These are phyloP conservation scores for Chamaedrilus cognettii DNA, from an alignment of 2,888 invertebrate genomes.

Conservation along the genomic window DNA sequence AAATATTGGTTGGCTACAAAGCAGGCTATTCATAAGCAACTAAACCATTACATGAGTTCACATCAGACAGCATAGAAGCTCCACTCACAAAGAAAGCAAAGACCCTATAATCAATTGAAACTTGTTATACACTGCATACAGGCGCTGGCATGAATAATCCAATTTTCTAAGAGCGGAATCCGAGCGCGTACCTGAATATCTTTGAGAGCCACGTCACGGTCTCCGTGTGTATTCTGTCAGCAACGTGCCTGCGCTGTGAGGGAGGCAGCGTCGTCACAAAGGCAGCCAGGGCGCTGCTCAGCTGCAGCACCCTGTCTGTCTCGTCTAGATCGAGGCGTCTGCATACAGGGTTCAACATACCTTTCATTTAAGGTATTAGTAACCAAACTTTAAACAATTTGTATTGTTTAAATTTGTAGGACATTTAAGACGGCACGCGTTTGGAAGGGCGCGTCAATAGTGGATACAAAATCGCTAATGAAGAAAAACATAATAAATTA, in stretches of 20 bases:
- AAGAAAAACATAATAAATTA: too few relatives aligned
- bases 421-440: too few relatives aligned
- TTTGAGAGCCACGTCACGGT: not conserved
- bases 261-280: not conserved
- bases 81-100: not conserved
- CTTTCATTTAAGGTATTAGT: too few relatives aligned
- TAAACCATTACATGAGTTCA: not conserved
- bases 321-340: too few relatives aligned
- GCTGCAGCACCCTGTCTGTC: not conserved
- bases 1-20: not conserved
- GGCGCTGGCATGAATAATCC: not conserved
- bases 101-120: not conserved
- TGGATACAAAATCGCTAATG: too few relatives aligned
- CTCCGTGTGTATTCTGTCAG: not conserved
- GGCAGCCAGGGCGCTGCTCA: not conserved
- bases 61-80: not conserved
- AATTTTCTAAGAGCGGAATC: not conserved
- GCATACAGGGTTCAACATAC: too few relatives aligned
- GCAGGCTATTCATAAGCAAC: too few relatives aligned
- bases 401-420: too few relatives aligned
- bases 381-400: too few relatives aligned
- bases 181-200: not conserved
- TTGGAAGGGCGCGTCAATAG: too few relatives aligned
- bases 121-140: not conserved
- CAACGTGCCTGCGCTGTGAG: not conserved